These are phyloP conservation scores for Tachyglossus aculeatus DNA, from an alignment of 2,797 vertebrate genomes.

Conservation along the genomic window DNA sequence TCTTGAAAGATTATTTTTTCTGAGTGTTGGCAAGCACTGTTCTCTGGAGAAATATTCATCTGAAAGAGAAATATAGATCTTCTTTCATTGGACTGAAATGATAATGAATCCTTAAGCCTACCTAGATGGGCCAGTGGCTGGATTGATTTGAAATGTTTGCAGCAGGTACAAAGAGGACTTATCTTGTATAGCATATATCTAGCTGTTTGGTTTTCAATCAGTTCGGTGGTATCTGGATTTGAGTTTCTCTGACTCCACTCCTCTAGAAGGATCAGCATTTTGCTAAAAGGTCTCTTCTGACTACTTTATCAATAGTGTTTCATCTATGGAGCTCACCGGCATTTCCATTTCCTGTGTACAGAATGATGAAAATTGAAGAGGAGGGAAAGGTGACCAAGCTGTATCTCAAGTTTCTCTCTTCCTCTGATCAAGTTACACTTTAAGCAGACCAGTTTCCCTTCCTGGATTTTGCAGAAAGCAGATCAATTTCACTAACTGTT, in stretches of 20 bases:
- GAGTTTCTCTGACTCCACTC: slow-evolving; percentile 4
- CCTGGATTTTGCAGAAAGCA: slow-evolving; percentile 38
- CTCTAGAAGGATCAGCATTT: slow-evolving; percentile 23
- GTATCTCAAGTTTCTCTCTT: slow-evolving; percentile 37
- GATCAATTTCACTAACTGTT: slow-evolving; percentile 40
- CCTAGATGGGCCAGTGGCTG: slow-evolving; percentile 64
- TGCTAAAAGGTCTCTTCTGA: slow-evolving; percentile 16
- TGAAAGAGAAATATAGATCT: slow-evolving; percentile 79
- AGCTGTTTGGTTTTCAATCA: slow-evolving; percentile 31
- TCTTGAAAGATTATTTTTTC: slow-evolving; percentile 83
- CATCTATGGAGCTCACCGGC: neutral
- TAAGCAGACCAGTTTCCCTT: slow-evolving; percentile 23
- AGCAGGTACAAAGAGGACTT: slow-evolving; percentile 60
- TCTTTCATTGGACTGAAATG: slow-evolving; percentile 76
- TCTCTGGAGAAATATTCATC: slow-evolving; percentile 72
- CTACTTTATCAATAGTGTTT: slow-evolving; percentile 19
- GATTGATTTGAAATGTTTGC: slow-evolving; percentile 44
- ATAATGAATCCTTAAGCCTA: slow-evolving; percentile 76
- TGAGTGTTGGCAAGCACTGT: slow-evolving; percentile 74
- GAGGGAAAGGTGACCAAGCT: slow-evolving; percentile 1
- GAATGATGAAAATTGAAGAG: slow-evolving; percentile 31
- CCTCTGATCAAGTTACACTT: neutral
- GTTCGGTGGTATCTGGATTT: neutral
- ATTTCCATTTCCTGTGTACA: slow-evolving; percentile 9
- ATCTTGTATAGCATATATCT: neutral